These are phyloP conservation scores for Tyrannus savana DNA, from an alignment of 2,113 vertebrate species.

Conservation along the genomic window DNA sequence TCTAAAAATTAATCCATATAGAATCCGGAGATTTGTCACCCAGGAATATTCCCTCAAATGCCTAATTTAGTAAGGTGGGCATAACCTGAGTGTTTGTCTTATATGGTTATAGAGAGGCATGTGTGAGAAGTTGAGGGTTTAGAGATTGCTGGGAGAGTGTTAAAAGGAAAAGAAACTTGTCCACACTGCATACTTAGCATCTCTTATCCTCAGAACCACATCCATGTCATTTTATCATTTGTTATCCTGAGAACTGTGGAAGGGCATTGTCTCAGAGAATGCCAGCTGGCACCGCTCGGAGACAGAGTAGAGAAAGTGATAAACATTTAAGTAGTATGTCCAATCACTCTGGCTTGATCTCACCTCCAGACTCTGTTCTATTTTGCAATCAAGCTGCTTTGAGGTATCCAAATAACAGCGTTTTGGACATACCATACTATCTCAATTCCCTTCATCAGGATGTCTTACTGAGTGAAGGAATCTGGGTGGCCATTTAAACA, in stretches of 20 bases:
- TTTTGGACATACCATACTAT: neutral
- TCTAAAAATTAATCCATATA: neutral
- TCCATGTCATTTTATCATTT: neutral
- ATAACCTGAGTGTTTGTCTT: neutral
- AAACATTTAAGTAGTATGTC: neutral
- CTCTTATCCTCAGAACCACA: neutral
- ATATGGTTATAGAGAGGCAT: neutral
- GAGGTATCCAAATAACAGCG: neutral
- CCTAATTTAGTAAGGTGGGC: neutral
- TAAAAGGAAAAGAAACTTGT: neutral
- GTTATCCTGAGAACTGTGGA: neutral
- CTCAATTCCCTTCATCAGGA: neutral
- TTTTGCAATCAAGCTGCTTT: neutral
- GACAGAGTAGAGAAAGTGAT: neutral
- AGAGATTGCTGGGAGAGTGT: neutral
- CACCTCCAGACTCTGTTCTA: neutral
- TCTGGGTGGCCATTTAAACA: neutral
- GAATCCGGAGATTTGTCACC: neutral
- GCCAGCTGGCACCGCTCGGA: neutral
- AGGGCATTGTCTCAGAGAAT: neutral
- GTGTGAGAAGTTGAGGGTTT: neutral
- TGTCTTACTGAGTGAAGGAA: neutral
- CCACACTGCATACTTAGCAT: neutral
- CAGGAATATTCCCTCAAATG: neutral
- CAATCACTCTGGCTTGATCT: neutral